Evolutionary conservation across 2,113 vertebrate genomes (phyloP).

Genomic region (Rhombomys opimus): DNA sequence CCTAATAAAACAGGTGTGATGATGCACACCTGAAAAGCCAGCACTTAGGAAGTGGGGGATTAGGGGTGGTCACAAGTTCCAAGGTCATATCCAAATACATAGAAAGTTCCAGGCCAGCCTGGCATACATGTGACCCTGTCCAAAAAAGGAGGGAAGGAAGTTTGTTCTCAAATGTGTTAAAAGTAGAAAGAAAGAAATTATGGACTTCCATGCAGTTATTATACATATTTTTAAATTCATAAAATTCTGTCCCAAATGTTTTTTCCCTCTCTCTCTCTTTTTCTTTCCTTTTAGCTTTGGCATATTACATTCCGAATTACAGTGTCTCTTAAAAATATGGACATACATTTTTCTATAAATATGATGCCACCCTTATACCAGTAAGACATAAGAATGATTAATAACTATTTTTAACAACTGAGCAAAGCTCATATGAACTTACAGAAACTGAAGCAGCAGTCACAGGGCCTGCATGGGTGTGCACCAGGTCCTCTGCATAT

Average conservation of each 20-base stretch:
- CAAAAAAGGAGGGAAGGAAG: background rate
- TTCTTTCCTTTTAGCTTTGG: background rate
- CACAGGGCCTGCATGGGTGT: background rate
- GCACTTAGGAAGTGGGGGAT: too few species aligned
- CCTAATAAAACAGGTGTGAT: background rate
- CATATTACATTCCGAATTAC: background rate
- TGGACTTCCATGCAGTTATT: background rate
- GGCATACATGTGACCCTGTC: background rate
- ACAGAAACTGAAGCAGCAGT: background rate
- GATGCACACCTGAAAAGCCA: too few species aligned
- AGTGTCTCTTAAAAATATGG: background rate
- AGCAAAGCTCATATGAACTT: background rate
- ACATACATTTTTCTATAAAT: background rate
- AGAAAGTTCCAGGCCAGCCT: background rate
- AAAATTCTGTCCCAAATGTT: background rate
- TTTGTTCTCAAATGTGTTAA: constrained; percentile 9
- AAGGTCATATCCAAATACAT: background rate
- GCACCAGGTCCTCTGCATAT: background rate
- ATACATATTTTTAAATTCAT: background rate
- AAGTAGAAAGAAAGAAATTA: background rate
- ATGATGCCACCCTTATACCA: background rate
- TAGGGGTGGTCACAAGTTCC: background rate
- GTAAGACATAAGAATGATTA: background rate
- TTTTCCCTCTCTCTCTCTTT: background rate
- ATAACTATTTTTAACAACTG: background rate